Percentiles rank a stretch among this genome's conserved stretches.
Conservation (phyloP, 2,113 vertebrate species). For the Epinephelus lanceolatus region DNA sequence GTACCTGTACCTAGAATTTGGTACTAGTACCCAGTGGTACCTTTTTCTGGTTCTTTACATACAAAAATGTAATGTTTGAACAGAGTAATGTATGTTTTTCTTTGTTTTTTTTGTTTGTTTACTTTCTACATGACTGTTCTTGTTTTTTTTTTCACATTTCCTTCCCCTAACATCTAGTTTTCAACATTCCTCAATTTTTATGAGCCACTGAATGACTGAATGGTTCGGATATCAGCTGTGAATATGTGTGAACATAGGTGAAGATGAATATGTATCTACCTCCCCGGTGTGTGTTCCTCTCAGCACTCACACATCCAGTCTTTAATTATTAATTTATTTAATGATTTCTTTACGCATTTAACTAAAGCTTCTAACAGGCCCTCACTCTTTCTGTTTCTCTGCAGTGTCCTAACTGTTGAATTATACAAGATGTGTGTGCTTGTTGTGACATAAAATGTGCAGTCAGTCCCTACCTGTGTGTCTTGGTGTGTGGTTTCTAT, state of each 20-base stretch:
- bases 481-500: constrained; percentile 18
- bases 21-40: no score
- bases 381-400: background rate
- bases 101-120: no score
- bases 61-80: no score
- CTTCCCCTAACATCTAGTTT: background rate
- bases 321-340: background rate
- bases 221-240: background rate
- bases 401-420: background rate
- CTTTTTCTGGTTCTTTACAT: no score
- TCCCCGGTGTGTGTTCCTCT: background rate
- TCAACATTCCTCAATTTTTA: background rate
- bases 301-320: constrained; percentile 1
- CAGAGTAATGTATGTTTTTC: no score
- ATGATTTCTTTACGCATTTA: background rate
- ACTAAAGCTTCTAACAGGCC: background rate
- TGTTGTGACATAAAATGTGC: background rate
- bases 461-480: background rate
- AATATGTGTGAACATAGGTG: background rate
- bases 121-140: no score
- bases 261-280: background rate
- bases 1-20: no score
- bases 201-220: constrained; percentile 21
- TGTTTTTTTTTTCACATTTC: background rate
- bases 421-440: background rate